phyloP scores from a whole-genome alignment of 2,797 vertebrate species.

The Phoxinus dragarum region DNA sequence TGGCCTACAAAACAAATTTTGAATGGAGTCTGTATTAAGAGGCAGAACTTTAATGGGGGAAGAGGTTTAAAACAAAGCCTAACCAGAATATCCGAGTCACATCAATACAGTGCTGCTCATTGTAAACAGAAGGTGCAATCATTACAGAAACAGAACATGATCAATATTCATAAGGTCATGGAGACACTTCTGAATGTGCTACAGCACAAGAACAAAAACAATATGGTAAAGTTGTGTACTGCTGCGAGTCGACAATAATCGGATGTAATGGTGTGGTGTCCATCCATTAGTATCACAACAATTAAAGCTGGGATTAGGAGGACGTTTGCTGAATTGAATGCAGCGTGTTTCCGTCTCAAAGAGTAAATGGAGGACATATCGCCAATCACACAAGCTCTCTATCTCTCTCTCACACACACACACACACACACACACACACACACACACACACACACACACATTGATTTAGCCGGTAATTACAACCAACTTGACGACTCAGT shows the following conservation, averaged over 20 bases:
- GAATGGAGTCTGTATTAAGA: not conserved
- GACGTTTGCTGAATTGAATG: conserved; percentile 36
- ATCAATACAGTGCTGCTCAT: not conserved
- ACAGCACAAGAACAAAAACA: not conserved
- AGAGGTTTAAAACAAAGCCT: not conserved
- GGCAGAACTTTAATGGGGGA: not conserved
- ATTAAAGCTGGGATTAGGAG: conserved; percentile 59
- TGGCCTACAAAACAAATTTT: not conserved
- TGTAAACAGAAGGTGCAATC: not conserved
- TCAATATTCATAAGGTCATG: not conserved
- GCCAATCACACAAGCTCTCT: conserved; percentile 15
- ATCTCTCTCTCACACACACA: not conserved
- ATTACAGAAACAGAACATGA: not conserved
- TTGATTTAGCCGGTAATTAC: conserved; percentile 55
- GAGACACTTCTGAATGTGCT: conserved; percentile 7
- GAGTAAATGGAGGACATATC: conserved; percentile 47
- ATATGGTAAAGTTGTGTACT: conserved; percentile 10
- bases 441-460: not conserved
- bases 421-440: not conserved
- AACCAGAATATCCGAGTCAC: not conserved
- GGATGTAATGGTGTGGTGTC: conserved; percentile 24
- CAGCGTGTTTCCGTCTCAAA: conserved; percentile 15
- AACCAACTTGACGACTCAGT: conserved; percentile 19
- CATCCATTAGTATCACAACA: conserved; percentile 49
- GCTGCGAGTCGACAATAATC: conserved; percentile 41